A percentile compares a stretch with the other conserved stretches of the same genome.
Conservation (phyloP, 2,113 vertebrate genomes). For the Rhineura floridana region DNA sequence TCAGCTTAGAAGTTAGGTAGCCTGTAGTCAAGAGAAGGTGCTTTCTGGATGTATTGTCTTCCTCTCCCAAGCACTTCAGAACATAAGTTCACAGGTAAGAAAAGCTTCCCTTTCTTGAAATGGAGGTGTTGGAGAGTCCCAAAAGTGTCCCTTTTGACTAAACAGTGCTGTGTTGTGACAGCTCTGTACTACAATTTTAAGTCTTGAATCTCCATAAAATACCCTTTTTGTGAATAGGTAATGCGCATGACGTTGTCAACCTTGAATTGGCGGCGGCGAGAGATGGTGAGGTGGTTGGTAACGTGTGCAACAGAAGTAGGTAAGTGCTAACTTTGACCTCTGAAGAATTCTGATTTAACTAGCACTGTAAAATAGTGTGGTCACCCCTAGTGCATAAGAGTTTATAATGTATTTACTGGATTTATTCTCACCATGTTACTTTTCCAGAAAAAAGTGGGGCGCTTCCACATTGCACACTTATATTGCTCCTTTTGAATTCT, state of each 20-base stretch:
- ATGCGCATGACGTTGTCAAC: constrained; percentile 88
- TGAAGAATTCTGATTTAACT: constrained; percentile 13
- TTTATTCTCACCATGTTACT: background rate
- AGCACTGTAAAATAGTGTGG: background rate
- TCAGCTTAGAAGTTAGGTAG: too few relatives aligned
- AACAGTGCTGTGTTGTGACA: background rate
- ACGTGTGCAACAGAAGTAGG: constrained; percentile 89
- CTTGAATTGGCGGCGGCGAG: constrained; percentile 85
- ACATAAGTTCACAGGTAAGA: too few relatives aligned
- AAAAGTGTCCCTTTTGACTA: background rate
- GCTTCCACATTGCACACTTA: background rate
- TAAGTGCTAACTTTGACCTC: constrained; percentile 64
- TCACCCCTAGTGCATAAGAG: too few relatives aligned
- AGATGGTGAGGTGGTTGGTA: constrained; percentile 89
- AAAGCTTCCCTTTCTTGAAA: background rate
- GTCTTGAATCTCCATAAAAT: background rate
- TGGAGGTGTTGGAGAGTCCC: background rate
- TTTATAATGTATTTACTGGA: background rate
- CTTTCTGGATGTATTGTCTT: background rate
- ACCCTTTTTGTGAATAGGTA: constrained; percentile 70
- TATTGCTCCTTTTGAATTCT: background rate
- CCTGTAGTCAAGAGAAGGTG: background rate
- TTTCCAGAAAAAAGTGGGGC: background rate
- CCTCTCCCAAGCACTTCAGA: background rate
- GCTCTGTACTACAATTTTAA: background rate